Evolutionary conservation across 2,888 invertebrate genomes (phyloP).

Genomic region (Callyntrura guangdongensis): DNA sequence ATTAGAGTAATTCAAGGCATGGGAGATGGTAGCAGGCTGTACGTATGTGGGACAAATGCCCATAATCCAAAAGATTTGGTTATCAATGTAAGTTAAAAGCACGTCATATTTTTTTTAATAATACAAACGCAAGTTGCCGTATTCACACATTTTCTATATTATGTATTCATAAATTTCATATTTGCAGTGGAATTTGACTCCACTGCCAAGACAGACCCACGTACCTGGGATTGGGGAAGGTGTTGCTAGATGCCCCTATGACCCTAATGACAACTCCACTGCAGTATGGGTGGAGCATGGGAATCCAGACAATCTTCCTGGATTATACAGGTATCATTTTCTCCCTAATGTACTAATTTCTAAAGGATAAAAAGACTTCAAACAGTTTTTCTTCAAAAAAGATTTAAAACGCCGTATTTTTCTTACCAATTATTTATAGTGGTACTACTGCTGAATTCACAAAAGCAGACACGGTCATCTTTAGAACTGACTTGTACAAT

Average conservation of each 20-base stretch:
- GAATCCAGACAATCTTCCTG: constrained; percentile 96
- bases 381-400: too few species aligned
- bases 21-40: constrained; percentile 95
- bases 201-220: constrained; percentile 86
- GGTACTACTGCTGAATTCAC: constrained; percentile 99
- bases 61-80: constrained; percentile 97
- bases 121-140: too few species aligned
- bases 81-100: constrained; percentile 93
- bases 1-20: constrained; percentile 95
- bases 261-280: constrained; percentile 98
- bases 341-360: too few species aligned
- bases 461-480: constrained; percentile 99
- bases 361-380: too few species aligned
- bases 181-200: constrained; percentile 78
- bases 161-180: too few species aligned
- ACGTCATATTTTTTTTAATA: background rate
- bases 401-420: too few species aligned
- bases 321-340: constrained; percentile 90
- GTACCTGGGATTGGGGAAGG: constrained; percentile 97
- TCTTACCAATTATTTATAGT: too few species aligned
- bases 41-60: constrained; percentile 97
- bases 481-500: constrained; percentile 97
- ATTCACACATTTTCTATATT: too few species aligned
- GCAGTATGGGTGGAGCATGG: constrained; percentile 98
- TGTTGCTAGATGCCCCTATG: constrained; percentile 98